phyloP scores from a whole-genome alignment of 1,140 invertebrate species.

The Caerostris extrusa region DNA sequence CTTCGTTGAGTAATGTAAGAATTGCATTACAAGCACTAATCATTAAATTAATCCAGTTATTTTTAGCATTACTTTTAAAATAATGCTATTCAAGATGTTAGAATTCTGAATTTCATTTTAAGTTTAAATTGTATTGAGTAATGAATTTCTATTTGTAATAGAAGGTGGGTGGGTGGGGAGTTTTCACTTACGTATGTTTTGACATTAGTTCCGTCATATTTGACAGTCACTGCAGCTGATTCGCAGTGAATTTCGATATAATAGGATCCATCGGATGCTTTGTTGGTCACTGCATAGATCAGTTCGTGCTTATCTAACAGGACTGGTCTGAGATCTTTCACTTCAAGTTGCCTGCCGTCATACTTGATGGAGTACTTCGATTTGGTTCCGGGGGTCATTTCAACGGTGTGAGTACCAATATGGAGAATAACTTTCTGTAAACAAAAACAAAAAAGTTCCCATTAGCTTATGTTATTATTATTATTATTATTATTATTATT shows the following conservation, averaged over 20 bases:
- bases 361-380: slow-evolving; percentile 14
- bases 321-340: slow-evolving; percentile 25
- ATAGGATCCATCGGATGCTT: background rate
- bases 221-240: slow-evolving; percentile 54
- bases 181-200: slow-evolving; percentile 51
- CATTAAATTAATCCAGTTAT: no score
- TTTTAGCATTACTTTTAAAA: no score
- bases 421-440: slow-evolving; percentile 56
- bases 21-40: no score
- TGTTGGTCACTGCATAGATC: background rate
- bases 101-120: no score
- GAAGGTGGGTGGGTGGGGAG: no score
- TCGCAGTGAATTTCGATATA: slow-evolving; percentile 9
- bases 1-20: no score
- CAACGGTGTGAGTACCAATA: slow-evolving; percentile 19
- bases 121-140: no score
- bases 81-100: no score
- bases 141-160: no score
- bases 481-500: no score
- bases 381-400: background rate
- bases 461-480: no score
- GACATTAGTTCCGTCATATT: slow-evolving; percentile 76
- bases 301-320: background rate
- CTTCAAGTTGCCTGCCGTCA: background rate
- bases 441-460: background rate